Percentiles rank a stretch among this genome's conserved stretches.
phyloP scores from a whole-genome alignment of 2,888 invertebrate species.

The Vesta saturnalis region DNA sequence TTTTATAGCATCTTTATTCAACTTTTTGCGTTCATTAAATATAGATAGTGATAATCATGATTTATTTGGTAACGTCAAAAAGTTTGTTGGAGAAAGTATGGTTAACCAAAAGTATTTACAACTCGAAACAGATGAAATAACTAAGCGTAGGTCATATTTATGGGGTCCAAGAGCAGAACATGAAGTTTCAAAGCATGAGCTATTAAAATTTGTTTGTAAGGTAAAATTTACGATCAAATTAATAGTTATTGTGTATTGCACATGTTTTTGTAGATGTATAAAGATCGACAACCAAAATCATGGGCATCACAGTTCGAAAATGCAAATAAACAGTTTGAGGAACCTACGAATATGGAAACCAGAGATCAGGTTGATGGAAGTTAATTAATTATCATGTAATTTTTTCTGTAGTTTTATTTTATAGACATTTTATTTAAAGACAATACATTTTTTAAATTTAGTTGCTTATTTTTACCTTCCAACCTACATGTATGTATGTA shows the following conservation, averaged over 20 bases:
- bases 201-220: conserved; percentile 35
- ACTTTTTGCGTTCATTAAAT: conserved; percentile 24
- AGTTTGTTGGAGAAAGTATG: conserved; percentile 26
- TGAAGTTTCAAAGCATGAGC: conserved; percentile 31
- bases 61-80: conserved; percentile 35
- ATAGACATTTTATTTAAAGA: too few species aligned
- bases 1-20: conserved; percentile 27
- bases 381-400: too few species aligned
- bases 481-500: too few species aligned
- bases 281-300: conserved; percentile 23
- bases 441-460: too few species aligned
- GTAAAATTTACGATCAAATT: conserved; percentile 16
- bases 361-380: too few species aligned
- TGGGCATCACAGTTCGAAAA: conserved; percentile 28
- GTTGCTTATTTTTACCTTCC: too few species aligned
- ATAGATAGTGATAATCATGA: conserved; percentile 25
- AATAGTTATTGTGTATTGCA: background rate
- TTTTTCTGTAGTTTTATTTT: too few species aligned
- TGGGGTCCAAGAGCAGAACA: conserved; percentile 31
- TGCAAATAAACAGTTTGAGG: background rate
- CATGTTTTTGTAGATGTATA: conserved; percentile 24
- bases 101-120: conserved; percentile 33
- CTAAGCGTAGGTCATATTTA: conserved; percentile 16
- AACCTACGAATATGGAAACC: background rate
- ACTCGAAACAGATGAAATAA: conserved; percentile 17